These are phyloP conservation scores for Monochamus saltuarius DNA, from an alignment of 1,140 invertebrate species.

Conservation along the genomic window DNA sequence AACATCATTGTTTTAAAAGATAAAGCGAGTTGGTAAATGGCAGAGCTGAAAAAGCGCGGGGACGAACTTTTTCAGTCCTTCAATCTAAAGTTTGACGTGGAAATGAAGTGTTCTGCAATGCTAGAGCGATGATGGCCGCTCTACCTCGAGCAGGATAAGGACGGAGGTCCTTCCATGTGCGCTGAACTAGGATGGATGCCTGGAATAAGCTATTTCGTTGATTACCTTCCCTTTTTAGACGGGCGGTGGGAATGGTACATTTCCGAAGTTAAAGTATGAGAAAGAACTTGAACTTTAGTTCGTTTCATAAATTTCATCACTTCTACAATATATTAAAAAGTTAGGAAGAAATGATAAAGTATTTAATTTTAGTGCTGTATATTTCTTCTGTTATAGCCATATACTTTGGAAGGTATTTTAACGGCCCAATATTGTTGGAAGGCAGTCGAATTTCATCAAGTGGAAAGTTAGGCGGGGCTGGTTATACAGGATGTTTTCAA, in stretches of 20 bases:
- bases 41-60: conserved; percentile 9
- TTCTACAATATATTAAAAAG: conserved; percentile 31
- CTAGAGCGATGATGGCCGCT: conserved; percentile 38
- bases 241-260: neutral
- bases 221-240: conserved; percentile 28
- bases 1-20: conserved; percentile 33
- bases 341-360: conserved; percentile 25
- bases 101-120: conserved; percentile 39
- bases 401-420: no score
- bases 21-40: conserved; percentile 26
- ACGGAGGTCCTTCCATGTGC: conserved; percentile 15
- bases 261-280: conserved; percentile 3
- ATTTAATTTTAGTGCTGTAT: conserved; percentile 20
- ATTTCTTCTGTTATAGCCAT: no score
- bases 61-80: conserved; percentile 28
- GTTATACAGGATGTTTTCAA: no score
- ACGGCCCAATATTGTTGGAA: no score
- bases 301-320: conserved; percentile 26
- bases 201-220: conserved; percentile 21
- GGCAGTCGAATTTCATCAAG: no score
- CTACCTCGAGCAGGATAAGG: conserved; percentile 29
- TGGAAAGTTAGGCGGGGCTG: no score
- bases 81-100: conserved; percentile 40
- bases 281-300: conserved; percentile 19
- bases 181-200: conserved; percentile 17